These are phyloP conservation scores for Tragulus kanchil DNA, from an alignment of 2,113 vertebrate species.

Conservation along the genomic window DNA sequence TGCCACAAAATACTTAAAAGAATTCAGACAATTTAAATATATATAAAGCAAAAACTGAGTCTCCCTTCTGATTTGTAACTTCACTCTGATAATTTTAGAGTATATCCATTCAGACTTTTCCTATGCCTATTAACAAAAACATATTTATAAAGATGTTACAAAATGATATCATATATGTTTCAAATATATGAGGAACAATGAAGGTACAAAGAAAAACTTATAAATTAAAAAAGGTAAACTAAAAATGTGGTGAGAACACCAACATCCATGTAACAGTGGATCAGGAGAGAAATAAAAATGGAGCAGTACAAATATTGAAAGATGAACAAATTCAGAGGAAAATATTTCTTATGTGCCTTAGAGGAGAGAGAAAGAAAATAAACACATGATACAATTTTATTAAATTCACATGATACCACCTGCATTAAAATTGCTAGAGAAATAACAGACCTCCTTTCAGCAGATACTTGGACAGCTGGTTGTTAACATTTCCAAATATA, in stretches of 20 bases:
- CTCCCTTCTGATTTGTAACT: neutral
- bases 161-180: neutral
- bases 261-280: neutral
- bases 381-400: too few relatives aligned
- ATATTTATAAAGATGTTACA: neutral
- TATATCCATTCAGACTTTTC: neutral
- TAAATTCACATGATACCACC: conserved; percentile 55
- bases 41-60: conserved; percentile 3
- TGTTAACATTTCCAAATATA: conserved; percentile 40
- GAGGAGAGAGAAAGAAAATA: neutral
- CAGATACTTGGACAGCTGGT: conserved; percentile 3
- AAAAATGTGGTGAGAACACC: neutral
- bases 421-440: conserved; percentile 23
- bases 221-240: neutral
- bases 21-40: neutral
- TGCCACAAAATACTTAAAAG: neutral
- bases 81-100: neutral
- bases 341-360: neutral
- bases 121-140: neutral
- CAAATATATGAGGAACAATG: neutral
- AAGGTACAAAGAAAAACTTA: neutral
- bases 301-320: neutral
- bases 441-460: conserved; percentile 5
- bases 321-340: neutral
- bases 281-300: neutral